Evolutionary conservation across 2,113 vertebrate genomes (phyloP), one percentile per base, ranked within the genome.

Genomic region (Oxygymnocypris stewartii): DNA sequence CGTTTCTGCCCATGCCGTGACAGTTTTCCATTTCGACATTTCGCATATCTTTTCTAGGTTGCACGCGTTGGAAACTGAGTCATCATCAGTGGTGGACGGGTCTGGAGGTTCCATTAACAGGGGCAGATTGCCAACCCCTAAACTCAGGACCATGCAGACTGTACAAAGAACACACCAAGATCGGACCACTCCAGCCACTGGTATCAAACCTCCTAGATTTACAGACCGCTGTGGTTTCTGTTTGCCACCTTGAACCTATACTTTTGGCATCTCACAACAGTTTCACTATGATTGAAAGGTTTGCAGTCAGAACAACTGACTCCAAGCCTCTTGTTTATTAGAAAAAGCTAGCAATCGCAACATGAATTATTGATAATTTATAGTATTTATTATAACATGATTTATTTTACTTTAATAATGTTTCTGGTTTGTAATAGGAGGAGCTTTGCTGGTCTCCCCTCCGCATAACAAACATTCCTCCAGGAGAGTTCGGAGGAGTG

Each of bases 391-490:
- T 18, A 54, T 54, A 20, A 54, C 47, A 49, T 49, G 12, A 49
- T 14, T 49, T 49, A 49, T 49, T 16, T 49, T 40, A 13, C 61
- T 40, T 67, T 49, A n/a, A 65, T 37, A 35, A 20, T 54, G 12
- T 79, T 20, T 71, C 35, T 37, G 0, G 10, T 35, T 37, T 92
- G 51, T 88, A 85, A 76, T 57, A 97, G 96, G 96, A 80, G 94
- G 95, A 85, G 94, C 95, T 11, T 90, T 96, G 88, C 90, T 96
- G 84, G 93, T 95, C 82, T 96, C 96, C 76, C 95, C 95, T 74
- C 87, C 92, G 61, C 96, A 94, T 86, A 79, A 76, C 67, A 94
- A 91, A 79, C 84, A 91, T 84, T 89, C 89, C 25, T 89, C 88
- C 71, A 89, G 88, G 42, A 91, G 91, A 35, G 87, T 90, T 63